Evolutionary conservation across 2,797 vertebrate genomes (phyloP).

Genomic region (Trematomus bernacchii): DNA sequence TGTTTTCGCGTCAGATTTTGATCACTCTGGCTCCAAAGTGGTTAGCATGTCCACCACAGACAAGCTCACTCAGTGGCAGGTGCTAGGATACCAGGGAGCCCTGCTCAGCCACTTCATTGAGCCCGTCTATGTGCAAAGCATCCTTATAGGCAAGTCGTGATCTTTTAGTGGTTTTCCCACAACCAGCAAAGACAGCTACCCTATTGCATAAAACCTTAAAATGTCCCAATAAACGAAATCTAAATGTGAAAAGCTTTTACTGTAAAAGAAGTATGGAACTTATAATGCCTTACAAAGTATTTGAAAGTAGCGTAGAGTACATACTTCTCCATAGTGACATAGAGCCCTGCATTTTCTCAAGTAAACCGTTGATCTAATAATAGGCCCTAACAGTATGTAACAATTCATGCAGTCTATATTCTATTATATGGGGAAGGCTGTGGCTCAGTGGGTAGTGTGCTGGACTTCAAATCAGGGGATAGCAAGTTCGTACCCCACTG

Average conservation of each 20-base stretch:
- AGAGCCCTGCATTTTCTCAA: neutral
- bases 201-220: neutral
- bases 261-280: neutral
- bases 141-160: constrained; percentile 89
- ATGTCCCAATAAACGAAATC: neutral
- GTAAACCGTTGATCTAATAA: neutral
- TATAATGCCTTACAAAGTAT: neutral
- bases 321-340: no score
- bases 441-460: no score
- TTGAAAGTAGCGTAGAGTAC: neutral
- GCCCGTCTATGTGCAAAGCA: constrained; percentile 91
- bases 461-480: no score
- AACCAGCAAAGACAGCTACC: neutral
- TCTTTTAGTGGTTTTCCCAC: neutral
- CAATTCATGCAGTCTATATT: neutral
- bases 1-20: constrained; percentile 82
- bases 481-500: no score
- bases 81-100: constrained; percentile 94
- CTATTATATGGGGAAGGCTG: no score
- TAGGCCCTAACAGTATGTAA: neutral
- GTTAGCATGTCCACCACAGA: constrained; percentile 94
- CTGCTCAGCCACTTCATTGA: constrained; percentile 95
- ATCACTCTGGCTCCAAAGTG: constrained; percentile 77
- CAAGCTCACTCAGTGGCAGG: constrained; percentile 95
- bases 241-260: neutral